Evolutionary conservation across 2,113 vertebrate genomes (phyloP).

Genomic region (Hemicordylus capensis): DNA sequence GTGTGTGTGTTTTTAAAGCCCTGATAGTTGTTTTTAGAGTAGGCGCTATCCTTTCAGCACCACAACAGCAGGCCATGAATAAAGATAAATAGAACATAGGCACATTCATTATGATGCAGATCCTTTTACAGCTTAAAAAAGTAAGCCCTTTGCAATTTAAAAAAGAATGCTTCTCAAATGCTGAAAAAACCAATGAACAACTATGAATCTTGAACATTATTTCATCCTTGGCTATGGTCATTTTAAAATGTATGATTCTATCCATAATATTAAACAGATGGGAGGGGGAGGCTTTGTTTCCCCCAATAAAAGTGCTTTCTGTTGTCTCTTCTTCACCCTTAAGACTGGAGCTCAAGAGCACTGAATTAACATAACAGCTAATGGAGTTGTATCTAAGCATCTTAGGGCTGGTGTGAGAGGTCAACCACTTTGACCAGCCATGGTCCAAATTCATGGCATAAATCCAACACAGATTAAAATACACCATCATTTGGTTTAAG

Average conservation of each 20-base stretch:
- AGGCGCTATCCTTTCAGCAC: slow-evolving; percentile 75
- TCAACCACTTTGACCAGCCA: neutral
- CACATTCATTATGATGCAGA: neutral
- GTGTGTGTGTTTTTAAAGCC: neutral
- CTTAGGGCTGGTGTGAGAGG: neutral
- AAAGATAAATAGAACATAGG: neutral
- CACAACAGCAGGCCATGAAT: slow-evolving; percentile 3
- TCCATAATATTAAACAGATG: neutral
- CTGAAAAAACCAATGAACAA: neutral
- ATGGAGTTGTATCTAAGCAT: neutral
- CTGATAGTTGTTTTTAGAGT: neutral
- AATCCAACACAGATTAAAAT: too few relatives aligned
- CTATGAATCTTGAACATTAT: neutral
- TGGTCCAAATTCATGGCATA: too few relatives aligned
- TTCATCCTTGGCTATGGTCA: neutral
- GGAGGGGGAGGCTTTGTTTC: too few relatives aligned
- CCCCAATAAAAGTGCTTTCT: neutral
- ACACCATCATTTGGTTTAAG: neutral
- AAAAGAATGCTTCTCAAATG: neutral
- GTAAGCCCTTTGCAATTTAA: accelerated
- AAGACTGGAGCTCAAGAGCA: too few relatives aligned
- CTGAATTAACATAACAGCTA: neutral
- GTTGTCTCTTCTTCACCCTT: neutral
- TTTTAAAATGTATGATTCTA: too few relatives aligned
- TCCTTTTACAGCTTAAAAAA: neutral